Conservation (phyloP, 2,888 invertebrate species). For the Rutpela maculata region DNA sequence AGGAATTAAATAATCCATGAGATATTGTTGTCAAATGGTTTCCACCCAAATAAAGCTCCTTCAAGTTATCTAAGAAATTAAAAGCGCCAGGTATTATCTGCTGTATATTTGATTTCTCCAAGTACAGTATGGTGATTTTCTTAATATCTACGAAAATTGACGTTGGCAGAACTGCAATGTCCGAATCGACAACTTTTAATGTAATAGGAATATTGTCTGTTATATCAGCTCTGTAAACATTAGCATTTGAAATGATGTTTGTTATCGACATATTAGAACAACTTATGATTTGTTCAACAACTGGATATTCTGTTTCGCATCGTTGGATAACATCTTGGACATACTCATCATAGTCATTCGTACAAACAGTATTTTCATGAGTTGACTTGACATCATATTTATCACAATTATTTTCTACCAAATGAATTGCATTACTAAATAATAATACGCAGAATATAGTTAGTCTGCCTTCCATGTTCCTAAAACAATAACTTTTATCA, state of each 20-base stretch:
- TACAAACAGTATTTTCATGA: no score
- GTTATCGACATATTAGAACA: not conserved
- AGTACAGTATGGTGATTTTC: not conserved
- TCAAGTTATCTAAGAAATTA: conserved; percentile 15
- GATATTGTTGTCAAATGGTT: conserved; percentile 21
- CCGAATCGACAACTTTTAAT: not conserved
- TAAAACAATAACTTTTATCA: no score
- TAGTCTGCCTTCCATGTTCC: not conserved
- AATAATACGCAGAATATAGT: not conserved
- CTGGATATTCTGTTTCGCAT: not conserved
- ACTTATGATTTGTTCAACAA: not conserved
- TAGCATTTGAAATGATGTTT: not conserved
- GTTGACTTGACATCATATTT: no score
- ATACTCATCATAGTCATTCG: no score
- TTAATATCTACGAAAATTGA: not conserved
- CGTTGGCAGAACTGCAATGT: not conserved
- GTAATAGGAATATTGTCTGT: not conserved
- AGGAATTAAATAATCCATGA: conserved; percentile 36
- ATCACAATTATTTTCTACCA: not conserved
- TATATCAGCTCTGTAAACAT: not conserved
- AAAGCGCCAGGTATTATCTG: conserved; percentile 29
- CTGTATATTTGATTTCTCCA: not conserved
- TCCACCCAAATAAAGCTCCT: conserved; percentile 2
- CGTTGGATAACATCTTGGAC: no score
- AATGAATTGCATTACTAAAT: not conserved